Evolutionary conservation across 2,113 vertebrate species (phyloP).

Genomic region (Cervus canadensis): DNA sequence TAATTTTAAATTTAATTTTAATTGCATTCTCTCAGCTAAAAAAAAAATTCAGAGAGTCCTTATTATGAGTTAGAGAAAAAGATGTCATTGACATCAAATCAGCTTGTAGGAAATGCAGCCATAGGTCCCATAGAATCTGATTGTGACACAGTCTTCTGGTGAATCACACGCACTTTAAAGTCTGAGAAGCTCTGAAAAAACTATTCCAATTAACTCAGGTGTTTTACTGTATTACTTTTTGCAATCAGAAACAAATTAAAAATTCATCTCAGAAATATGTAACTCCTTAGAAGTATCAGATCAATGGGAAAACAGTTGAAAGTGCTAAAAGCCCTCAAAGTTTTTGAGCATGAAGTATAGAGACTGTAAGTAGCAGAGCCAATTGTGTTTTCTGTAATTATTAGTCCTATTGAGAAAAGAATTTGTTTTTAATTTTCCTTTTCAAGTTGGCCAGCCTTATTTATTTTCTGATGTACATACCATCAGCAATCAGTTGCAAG

Average conservation of each 20-base stretch:
- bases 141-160: neutral
- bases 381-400: conserved; percentile 61
- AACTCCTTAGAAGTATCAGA: conserved; percentile 43
- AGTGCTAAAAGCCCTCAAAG: conserved; percentile 44
- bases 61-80: neutral
- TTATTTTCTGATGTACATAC: conserved; percentile 64
- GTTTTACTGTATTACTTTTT: conserved; percentile 18
- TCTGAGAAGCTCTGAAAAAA: neutral
- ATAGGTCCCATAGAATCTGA: neutral
- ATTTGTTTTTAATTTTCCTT: conserved; percentile 65
- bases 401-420: conserved; percentile 58
- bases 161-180: neutral
- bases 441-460: conserved; percentile 40
- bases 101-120: neutral
- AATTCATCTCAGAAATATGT: neutral
- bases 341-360: conserved; percentile 61
- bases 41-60: neutral
- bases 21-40: neutral
- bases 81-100: neutral
- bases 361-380: conserved; percentile 59
- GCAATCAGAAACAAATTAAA: conserved; percentile 39
- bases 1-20: conserved; percentile 34
- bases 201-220: neutral
- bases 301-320: conserved; percentile 62
- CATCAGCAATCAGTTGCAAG: conserved; percentile 67